Evolutionary conservation across 1,140 invertebrate genomes (phyloP).

Genomic region (Cardiocondyla obscurior): DNA sequence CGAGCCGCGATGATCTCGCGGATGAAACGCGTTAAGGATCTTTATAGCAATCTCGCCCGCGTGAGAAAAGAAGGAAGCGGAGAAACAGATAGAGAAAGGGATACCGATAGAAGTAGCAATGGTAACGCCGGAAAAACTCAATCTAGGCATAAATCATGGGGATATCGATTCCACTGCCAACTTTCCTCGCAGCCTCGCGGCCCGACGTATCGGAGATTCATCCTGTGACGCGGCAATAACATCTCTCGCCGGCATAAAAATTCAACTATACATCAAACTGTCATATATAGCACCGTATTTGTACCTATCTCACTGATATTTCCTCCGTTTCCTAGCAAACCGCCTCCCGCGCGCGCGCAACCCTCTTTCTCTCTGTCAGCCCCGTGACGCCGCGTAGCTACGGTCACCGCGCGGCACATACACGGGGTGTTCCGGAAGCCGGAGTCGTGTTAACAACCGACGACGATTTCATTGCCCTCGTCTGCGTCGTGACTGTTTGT

Average conservation of each 20-base stretch:
- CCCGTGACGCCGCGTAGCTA: not conserved
- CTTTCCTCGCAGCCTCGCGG: conserved; percentile 64
- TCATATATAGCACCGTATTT: conserved; percentile 76
- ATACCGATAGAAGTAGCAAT: conserved; percentile 36
- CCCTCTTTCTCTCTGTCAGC: conserved; percentile 36
- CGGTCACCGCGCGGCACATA: conserved; percentile 1
- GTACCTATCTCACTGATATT: conserved; percentile 69
- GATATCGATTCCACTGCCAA: conserved; percentile 71
- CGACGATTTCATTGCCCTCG: not conserved
- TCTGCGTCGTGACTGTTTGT: not conserved
- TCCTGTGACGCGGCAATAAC: conserved; percentile 77
- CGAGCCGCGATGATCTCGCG: not conserved
- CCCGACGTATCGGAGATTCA: conserved; percentile 74
- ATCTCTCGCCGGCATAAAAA: conserved; percentile 76
- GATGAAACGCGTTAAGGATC: conserved; percentile 8
- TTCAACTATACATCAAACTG: conserved; percentile 78
- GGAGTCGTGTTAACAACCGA: not conserved
- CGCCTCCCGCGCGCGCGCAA: not conserved
- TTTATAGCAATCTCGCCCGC: not conserved
- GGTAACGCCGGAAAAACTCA: conserved; percentile 70
- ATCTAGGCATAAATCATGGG: conserved; percentile 74
- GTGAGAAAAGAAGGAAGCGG: not conserved
- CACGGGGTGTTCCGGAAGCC: conserved; percentile 17
- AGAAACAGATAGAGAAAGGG: conserved; percentile 24
- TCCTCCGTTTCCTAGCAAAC: conserved; percentile 35